Conservation (phyloP, 2,797 vertebrate genomes). For the Gallinago stenura region DNA sequence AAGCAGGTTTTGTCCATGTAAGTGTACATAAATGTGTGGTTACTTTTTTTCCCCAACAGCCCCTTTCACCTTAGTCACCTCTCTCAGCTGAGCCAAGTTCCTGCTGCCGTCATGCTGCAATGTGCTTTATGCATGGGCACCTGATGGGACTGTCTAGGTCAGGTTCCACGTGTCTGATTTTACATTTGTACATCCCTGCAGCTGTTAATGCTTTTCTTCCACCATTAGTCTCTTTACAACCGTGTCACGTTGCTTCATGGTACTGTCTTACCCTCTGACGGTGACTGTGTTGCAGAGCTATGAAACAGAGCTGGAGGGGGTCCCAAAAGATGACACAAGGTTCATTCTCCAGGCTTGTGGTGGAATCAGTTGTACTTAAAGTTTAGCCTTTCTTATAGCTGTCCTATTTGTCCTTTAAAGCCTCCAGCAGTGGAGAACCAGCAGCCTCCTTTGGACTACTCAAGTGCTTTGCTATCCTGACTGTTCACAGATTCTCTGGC, state of each 20-base stretch:
- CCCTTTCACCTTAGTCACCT: not conserved
- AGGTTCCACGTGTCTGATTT: not conserved
- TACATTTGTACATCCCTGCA: not conserved
- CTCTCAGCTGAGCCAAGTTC: not conserved
- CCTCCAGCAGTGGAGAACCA: not conserved
- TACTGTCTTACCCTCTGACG: not conserved
- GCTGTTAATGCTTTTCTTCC: not conserved
- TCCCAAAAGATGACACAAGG: not conserved
- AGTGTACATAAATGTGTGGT: not conserved
- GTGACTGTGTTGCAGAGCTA: not conserved
- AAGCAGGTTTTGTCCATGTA: not conserved
- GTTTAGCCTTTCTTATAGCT: not conserved
- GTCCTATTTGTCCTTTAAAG: not conserved
- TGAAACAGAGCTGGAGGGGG: not conserved
- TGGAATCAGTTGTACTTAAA: not conserved
- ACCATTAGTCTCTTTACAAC: not conserved
- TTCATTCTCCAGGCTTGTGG: not conserved
- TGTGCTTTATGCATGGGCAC: not conserved
- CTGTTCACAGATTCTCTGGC: fast-evolving
- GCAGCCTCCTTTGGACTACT: not conserved
- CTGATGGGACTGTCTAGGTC: not conserved
- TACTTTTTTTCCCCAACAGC: not conserved
- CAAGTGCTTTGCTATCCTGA: not conserved
- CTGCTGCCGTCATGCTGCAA: not conserved
- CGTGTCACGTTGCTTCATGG: not conserved